Percentiles rank a stretch among this genome's conserved stretches.
phyloP scores from a whole-genome alignment of 2,113 vertebrate species.

The Laticauda laticaudata region DNA sequence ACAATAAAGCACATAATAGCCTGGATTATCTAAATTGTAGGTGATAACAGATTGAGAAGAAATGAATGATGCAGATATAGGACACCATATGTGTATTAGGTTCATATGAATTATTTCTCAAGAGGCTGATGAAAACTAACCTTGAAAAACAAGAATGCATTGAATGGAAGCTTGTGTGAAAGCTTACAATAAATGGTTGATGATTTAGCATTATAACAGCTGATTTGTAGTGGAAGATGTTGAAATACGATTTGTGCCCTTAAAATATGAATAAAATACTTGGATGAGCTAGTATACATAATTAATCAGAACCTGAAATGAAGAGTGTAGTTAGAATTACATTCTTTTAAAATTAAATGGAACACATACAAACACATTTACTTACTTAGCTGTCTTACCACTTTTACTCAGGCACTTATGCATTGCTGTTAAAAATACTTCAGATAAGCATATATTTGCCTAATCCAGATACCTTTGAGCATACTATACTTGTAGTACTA shows the following conservation, averaged over 20 bases:
- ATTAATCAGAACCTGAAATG: neutral
- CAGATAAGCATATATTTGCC: neutral
- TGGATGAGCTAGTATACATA: slow-evolving; percentile 12
- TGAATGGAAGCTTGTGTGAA: slow-evolving; percentile 60
- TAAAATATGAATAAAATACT: slow-evolving; percentile 35
- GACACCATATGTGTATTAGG: slow-evolving; percentile 82
- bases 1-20: slow-evolving; percentile 83
- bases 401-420: neutral
- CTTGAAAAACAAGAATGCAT: slow-evolving; percentile 54
- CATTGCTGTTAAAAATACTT: neutral
- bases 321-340: slow-evolving; percentile 14
- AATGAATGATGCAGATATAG: slow-evolving; percentile 80
- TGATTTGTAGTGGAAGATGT: slow-evolving; percentile 36
- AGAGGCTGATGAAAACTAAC: slow-evolving; percentile 71
- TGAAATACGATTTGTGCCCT: slow-evolving; percentile 38
- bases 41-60: slow-evolving; percentile 86
- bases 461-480: neutral
- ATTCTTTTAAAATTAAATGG: slow-evolving; percentile 14
- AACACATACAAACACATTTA: neutral
- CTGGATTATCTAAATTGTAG: slow-evolving; percentile 85
- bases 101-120: slow-evolving; percentile 89
- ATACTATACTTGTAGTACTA: neutral
- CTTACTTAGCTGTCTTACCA: neutral
- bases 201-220: slow-evolving; percentile 47
- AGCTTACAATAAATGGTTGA: slow-evolving; percentile 54